Conservation (phyloP, 1,140 invertebrate genomes). For the Euura lappo region DNA sequence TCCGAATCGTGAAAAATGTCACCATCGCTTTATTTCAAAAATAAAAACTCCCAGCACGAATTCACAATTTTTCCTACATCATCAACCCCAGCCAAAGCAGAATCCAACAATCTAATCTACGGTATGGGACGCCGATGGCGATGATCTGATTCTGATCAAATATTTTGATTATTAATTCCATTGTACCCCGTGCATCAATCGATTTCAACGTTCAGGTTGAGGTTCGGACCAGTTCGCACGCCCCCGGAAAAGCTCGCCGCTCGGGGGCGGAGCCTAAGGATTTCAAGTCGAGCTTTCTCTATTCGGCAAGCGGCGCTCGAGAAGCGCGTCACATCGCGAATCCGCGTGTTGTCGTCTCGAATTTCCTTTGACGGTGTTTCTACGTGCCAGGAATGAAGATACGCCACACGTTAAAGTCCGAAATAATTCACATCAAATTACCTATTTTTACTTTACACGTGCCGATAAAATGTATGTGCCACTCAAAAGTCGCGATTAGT, state of each 20-base stretch:
- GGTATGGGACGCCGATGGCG: not conserved
- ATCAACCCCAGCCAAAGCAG: too few relatives aligned
- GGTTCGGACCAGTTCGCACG: not conserved
- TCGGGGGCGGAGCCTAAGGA: not conserved
- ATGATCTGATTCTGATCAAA: not conserved
- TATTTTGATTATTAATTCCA: slow-evolving; percentile 3
- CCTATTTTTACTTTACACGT: too few relatives aligned
- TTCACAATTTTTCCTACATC: too few relatives aligned
- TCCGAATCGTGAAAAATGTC: too few relatives aligned
- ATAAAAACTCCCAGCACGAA: too few relatives aligned
- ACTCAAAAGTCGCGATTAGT: too few relatives aligned
- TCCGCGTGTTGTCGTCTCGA: slow-evolving; percentile 6
- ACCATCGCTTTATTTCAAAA: too few relatives aligned
- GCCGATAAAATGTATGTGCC: too few relatives aligned
- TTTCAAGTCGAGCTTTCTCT: slow-evolving; percentile 4
- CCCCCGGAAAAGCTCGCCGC: not conserved
- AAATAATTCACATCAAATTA: too few relatives aligned
- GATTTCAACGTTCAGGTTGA: not conserved
- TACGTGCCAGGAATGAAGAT: not conserved
- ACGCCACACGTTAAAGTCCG: not conserved
- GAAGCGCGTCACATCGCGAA: slow-evolving; percentile 1
- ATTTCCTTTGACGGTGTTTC: not conserved
- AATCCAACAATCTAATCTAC: too few relatives aligned
- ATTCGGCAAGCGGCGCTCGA: not conserved
- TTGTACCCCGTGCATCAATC: not conserved